Evolutionary conservation across 2,113 vertebrate genomes (phyloP).

Genomic region (Sminthopsis crassicaudata): DNA sequence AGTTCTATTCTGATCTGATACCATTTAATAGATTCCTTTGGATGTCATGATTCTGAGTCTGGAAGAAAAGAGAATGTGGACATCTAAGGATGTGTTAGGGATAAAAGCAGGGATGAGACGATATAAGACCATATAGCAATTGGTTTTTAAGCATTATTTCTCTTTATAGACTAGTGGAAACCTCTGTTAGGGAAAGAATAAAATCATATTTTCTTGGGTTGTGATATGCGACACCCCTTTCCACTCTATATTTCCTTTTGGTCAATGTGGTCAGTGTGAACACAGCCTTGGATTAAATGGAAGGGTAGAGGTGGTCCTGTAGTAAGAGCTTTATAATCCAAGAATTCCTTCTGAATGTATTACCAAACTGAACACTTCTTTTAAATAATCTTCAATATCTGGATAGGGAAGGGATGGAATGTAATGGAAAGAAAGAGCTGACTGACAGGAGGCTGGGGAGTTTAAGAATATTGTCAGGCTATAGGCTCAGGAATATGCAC

Average conservation of each 20-base stretch:
- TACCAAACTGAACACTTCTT: neutral
- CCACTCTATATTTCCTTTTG: neutral
- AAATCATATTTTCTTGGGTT: neutral
- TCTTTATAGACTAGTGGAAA: neutral
- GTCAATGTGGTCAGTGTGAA: neutral
- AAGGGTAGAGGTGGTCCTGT: neutral
- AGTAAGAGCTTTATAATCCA: neutral
- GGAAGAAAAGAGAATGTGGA: neutral
- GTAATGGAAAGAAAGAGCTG: neutral
- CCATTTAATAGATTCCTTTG: neutral
- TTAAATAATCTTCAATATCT: neutral
- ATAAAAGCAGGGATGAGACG: too few species aligned
- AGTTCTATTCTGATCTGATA: conserved; percentile 25
- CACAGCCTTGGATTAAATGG: neutral
- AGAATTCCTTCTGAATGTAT: conserved; percentile 4
- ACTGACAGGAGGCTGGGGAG: neutral
- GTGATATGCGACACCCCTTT: neutral
- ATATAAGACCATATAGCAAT: neutral
- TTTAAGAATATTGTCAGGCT: neutral
- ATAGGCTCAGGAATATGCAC: neutral
- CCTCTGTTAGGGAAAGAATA: neutral
- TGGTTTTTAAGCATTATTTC: neutral
- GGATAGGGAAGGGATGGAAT: neutral
- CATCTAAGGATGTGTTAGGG: neutral
- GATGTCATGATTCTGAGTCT: neutral